Conservation (phyloP, 2,888 invertebrate genomes). For the Drosophila austrosaltans region DNA sequence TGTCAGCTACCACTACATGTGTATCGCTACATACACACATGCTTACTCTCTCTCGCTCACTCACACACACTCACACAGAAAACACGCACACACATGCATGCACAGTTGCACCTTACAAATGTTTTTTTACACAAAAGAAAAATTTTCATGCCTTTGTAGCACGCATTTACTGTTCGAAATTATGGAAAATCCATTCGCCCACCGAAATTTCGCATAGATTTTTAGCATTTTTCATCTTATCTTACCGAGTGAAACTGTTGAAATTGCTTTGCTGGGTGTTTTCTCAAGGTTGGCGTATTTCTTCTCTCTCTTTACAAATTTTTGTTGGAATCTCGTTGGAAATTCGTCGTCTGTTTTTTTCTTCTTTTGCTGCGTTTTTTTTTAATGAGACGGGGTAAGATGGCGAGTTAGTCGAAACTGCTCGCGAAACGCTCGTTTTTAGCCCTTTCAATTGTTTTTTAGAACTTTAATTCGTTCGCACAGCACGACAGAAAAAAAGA, state of each 20-base stretch:
- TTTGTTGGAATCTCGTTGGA: conserved; percentile 52
- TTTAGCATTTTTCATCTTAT: conserved; percentile 28
- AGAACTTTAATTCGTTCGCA: conserved; percentile 52
- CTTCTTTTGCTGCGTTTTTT: conserved; percentile 20
- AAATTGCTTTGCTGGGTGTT: conserved; percentile 71
- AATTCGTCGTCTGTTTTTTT: conserved; percentile 40
- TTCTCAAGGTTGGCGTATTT: conserved; percentile 74
- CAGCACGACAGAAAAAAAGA: conserved; percentile 69
- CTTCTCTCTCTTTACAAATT: conserved; percentile 36
- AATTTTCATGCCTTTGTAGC: conserved; percentile 47
- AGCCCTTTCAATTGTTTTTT: conserved; percentile 38
- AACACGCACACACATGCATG: conserved; percentile 45
- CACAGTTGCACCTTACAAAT: conserved; percentile 74
- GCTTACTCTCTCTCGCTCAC: conserved; percentile 1
- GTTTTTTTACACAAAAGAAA: conserved; percentile 60
- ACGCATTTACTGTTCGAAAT: conserved; percentile 45
- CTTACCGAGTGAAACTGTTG: conserved; percentile 67
- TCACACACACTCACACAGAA: background rate
- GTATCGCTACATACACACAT: conserved; percentile 29
- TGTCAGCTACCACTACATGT: conserved; percentile 46
- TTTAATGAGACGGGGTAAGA: background rate
- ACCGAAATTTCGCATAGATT: conserved; percentile 1
- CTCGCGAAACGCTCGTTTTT: conserved; percentile 35
- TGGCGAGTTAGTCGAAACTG: conserved; percentile 39
- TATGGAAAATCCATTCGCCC: conserved; percentile 7